These are phyloP conservation scores for Fissipunctia ypsillon DNA, from an alignment of 2,888 invertebrate species.

Conservation along the genomic window DNA sequence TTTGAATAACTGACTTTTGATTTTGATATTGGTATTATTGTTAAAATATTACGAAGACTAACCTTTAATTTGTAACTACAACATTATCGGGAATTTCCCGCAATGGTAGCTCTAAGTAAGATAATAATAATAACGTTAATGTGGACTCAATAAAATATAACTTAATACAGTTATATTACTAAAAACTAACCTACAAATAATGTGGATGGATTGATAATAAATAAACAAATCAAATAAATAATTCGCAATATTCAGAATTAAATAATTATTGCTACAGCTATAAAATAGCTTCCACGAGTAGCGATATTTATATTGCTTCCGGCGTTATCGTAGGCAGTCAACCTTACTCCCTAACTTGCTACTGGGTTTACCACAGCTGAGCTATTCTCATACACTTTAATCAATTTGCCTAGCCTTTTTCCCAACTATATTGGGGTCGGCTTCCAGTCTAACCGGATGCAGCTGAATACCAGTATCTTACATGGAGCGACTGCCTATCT, in stretches of 20 bases:
- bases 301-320: neutral
- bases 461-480: no score
- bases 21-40: no score
- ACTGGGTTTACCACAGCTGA: neutral
- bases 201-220: neutral
- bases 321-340: neutral
- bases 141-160: neutral
- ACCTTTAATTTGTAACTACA: neutral
- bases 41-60: neutral
- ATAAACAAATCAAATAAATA: neutral
- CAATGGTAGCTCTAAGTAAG: neutral
- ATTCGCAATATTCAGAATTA: neutral
- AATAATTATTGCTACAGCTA: neutral
- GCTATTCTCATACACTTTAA: no score
- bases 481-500: no score
- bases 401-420: no score
- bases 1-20: no score
- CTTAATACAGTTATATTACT: neutral
- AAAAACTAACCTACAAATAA: neutral
- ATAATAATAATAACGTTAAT: neutral
- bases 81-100: neutral
- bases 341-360: neutral
- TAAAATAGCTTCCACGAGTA: neutral
- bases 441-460: no score
- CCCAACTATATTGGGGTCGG: no score